phyloP scores from a whole-genome alignment of 2,797 vertebrate species.

The Hybognathus amarus region DNA sequence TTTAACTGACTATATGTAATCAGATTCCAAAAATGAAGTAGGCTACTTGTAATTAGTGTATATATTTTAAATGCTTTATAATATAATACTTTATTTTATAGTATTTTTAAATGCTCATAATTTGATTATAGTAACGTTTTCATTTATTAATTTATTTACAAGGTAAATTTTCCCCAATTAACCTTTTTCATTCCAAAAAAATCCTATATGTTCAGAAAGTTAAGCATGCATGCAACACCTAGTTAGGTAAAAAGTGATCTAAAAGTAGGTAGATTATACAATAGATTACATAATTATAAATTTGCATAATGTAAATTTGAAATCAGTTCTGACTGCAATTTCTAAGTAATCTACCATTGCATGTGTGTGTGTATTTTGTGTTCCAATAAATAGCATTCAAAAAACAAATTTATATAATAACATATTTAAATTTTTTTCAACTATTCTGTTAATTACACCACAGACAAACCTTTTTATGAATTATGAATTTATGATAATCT shows the following conservation, averaged over 20 bases:
- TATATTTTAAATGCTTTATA: too few species aligned
- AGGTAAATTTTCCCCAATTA: neutral
- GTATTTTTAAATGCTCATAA: too few species aligned
- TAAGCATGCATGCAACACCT: neutral
- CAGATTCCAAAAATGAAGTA: too few species aligned
- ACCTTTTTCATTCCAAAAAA: too few species aligned
- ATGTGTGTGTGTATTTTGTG: neutral
- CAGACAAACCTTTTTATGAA: constrained; percentile 6
- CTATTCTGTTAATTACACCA: neutral
- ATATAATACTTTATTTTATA: too few species aligned
- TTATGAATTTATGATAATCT: constrained; percentile 11
- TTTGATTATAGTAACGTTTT: neutral
- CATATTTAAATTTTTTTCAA: neutral
- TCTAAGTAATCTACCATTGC: too few species aligned
- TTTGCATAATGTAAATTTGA: neutral
- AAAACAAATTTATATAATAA: neutral
- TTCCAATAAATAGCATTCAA: neutral
- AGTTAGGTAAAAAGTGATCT: neutral
- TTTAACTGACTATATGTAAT: too few species aligned
- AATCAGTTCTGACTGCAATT: neutral
- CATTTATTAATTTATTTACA: neutral
- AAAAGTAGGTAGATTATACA: too few species aligned
- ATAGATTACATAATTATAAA: neutral
- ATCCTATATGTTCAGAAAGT: too few species aligned
- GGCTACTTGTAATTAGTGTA: too few species aligned